Base-by-base conservation (phyloP, 2,888 invertebrate species). In the Xiphydria camelus region DNA sequence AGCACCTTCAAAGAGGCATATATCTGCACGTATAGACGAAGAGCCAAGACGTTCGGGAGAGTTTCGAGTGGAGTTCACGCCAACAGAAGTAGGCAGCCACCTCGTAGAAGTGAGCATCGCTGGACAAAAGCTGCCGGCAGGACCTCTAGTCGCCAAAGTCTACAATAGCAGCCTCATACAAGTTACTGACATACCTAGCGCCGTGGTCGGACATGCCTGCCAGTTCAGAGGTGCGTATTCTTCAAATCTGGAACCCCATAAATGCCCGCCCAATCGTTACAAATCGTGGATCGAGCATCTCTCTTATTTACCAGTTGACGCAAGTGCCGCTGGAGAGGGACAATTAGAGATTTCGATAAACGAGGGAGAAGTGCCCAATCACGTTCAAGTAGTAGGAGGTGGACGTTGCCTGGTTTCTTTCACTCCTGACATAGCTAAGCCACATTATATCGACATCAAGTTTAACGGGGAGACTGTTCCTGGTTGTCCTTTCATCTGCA, bases 311-410 rank as follows among this genome's bases (percentile, higher is more conserved):
- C 58, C 79, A 94, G 98, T 99, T 76, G 97, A 98, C 78, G 98
- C 97, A 36, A 94, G 93, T 71, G 92, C 94, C 70, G 98, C 98
- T 39, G 99, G 99, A 26, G 98, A 98, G 81, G 99, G 99, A 37
- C 97, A 98, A 79, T 82, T 99, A 67, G 98, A 99, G 83, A 99
- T 99, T 70, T 96, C 96, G 65, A 96, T 99, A 73, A 98, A 99
- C 77, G 95, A 96, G 79, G 98, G 98, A 58, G 94, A 96, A 81
- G 94, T 99, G 51, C 97, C 98, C 35, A 99, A 99, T 81, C 95
- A 96, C 76, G 97, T 98, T 17, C 89, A 90, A 80, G 95, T 96
- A 41, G 91, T 97, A 10, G 95, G 95, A 20, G 94, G 95, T 35
- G 97, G 96, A 37, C 85, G 93, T 55, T 96, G 95, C 69, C 82